Conservation (phyloP, 1,140 invertebrate genomes). For the Drosophila murphyi region DNA sequence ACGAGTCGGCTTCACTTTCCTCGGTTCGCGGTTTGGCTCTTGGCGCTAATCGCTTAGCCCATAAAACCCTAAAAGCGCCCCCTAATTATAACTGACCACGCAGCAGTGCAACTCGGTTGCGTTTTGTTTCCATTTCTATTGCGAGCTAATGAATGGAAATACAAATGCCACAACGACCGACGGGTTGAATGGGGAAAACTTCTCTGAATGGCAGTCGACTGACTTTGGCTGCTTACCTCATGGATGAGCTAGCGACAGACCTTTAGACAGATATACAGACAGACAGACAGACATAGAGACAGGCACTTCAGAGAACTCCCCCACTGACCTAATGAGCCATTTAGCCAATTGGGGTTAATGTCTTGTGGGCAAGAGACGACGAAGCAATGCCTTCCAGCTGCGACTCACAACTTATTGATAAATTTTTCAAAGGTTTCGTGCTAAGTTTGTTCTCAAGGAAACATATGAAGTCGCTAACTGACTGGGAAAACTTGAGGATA, state of each 20-base stretch:
- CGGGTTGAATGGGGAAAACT: slow-evolving; percentile 41
- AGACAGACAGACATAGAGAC: slow-evolving; percentile 13
- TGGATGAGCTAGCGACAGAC: slow-evolving; percentile 6
- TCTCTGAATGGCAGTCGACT: slow-evolving; percentile 27
- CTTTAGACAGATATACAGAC: slow-evolving; percentile 6
- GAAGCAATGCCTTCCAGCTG: slow-evolving; percentile 33
- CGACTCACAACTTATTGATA: slow-evolving; percentile 58
- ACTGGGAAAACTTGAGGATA: slow-evolving; percentile 37
- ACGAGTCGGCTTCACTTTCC: slow-evolving; percentile 42
- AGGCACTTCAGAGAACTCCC: slow-evolving; percentile 30
- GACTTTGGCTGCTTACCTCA: slow-evolving; percentile 23
- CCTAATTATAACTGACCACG: slow-evolving; percentile 81
- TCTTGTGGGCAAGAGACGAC: slow-evolving; percentile 30
- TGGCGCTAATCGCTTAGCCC: slow-evolving; percentile 59
- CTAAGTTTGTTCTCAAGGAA: slow-evolving; percentile 46
- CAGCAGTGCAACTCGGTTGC: slow-evolving; percentile 70
- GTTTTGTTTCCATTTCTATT: slow-evolving; percentile 45
- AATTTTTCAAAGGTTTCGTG: slow-evolving; percentile 71
- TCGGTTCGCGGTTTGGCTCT: neutral
- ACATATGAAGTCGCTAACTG: slow-evolving; percentile 69
- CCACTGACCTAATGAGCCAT: slow-evolving; percentile 78
- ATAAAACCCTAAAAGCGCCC: slow-evolving; percentile 58
- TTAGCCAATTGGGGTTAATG: slow-evolving; percentile 78
- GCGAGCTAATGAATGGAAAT: slow-evolving; percentile 19
- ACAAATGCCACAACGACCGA: slow-evolving; percentile 36